Conservation (phyloP, 2,888 invertebrate genomes). For the Lepidochrysops patricia region DNA sequence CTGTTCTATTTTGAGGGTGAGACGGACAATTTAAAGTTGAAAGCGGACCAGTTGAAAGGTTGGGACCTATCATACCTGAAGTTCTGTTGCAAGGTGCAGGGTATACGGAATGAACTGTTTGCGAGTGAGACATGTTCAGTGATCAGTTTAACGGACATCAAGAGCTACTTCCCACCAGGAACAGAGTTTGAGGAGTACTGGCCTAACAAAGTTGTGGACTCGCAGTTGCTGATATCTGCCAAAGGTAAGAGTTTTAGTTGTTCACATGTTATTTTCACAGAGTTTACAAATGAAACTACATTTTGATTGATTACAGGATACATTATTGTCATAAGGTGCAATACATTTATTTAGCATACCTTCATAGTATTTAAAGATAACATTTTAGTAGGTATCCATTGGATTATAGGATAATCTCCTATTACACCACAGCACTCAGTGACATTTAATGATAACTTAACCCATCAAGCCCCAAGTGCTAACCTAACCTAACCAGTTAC, state of each 20-base stretch:
- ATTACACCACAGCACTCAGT: no score
- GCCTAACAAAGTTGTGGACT: constrained; percentile 91
- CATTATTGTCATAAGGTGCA: no score
- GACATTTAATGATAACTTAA: no score
- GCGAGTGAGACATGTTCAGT: constrained; percentile 93
- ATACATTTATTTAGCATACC: no score
- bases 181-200: constrained; percentile 94
- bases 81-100: constrained; percentile 95
- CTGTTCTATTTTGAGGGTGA: constrained; percentile 91
- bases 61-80: constrained; percentile 95
- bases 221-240: constrained; percentile 82
- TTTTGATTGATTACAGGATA: no score
- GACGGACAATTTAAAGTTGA: constrained; percentile 91
- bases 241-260: constrained; percentile 60
- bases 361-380: no score
- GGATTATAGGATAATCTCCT: no score
- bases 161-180: constrained; percentile 91
- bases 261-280: background rate
- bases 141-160: constrained; percentile 91
- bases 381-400: no score
- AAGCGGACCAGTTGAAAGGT: constrained; percentile 89
- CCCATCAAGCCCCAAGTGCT: no score
- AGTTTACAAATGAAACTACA: no score
- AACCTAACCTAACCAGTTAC: no score
- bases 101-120: constrained; percentile 91